These are phyloP conservation scores for Xylota sylvarum DNA, from an alignment of 2,888 invertebrate species.

Conservation along the genomic window DNA sequence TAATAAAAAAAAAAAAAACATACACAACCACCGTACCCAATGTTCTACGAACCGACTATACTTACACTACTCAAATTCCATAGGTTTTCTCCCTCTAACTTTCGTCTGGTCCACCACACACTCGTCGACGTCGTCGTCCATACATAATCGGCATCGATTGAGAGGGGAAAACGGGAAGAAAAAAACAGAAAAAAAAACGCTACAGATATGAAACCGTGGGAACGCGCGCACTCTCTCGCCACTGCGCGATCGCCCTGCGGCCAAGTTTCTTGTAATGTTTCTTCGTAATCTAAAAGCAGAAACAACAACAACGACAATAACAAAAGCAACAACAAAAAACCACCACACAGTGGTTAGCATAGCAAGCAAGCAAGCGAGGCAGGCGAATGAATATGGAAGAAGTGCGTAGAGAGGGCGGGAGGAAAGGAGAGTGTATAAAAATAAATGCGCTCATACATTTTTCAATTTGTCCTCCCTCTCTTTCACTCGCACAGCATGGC, in stretches of 20 bases:
- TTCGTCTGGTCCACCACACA: constrained; percentile 64
- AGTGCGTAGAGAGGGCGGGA: constrained; percentile 65
- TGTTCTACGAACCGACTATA: constrained; percentile 69
- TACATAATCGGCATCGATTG: constrained; percentile 74
- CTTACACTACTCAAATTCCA: constrained; percentile 58
- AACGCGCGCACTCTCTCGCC: constrained; percentile 76
- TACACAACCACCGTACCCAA: constrained; percentile 49
- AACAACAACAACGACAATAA: constrained; percentile 55
- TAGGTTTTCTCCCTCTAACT: constrained; percentile 67
- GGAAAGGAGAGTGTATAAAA: constrained; percentile 47
- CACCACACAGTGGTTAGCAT: constrained; percentile 66
- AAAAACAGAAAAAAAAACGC: constrained; percentile 62
- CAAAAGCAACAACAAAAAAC: constrained; percentile 50
- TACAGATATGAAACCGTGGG: constrained; percentile 77
- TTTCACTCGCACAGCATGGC: constrained; percentile 41
- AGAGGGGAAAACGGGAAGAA: constrained; percentile 63
- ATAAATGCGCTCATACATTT: constrained; percentile 69
- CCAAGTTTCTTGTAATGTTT: constrained; percentile 76
- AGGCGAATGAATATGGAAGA: constrained; percentile 64
- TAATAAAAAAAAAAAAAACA: constrained; percentile 42
- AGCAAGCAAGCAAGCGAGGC: constrained; percentile 43
- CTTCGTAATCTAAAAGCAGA: constrained; percentile 71
- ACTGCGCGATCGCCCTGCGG: constrained; percentile 76
- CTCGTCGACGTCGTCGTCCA: constrained; percentile 53
- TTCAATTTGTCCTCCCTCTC: constrained; percentile 51